Conservation (phyloP, 1,140 invertebrate species). For the Leptopilina clavipes region DNA sequence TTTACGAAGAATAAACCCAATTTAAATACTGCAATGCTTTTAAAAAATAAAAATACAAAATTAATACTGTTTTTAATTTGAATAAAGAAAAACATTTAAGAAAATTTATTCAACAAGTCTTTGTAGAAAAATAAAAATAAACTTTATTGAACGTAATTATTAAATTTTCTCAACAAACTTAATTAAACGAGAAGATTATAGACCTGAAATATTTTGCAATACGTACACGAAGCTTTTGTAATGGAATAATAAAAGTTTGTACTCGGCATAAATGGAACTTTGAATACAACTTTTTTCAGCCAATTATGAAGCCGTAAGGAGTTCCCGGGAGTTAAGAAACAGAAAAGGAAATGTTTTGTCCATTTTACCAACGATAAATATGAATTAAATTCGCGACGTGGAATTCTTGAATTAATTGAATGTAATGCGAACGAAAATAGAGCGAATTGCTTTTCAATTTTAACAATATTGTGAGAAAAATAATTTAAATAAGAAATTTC, state of each 20-base stretch:
- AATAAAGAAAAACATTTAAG: no score
- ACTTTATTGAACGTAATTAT: no score
- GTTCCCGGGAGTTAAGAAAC: not conserved
- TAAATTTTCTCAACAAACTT: no score
- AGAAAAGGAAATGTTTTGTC: slow-evolving; percentile 12
- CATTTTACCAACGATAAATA: slow-evolving; percentile 13
- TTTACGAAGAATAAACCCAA: no score
- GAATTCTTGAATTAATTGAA: slow-evolving; percentile 12
- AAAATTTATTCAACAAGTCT: no score
- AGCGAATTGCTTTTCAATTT: not conserved
- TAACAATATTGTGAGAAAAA: no score
- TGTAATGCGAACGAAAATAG: not conserved
- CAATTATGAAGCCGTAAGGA: slow-evolving; percentile 14
- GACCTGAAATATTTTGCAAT: not conserved
- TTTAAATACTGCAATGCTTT: no score
- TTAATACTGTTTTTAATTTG: no score
- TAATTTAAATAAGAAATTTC: not conserved
- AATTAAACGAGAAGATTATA: not conserved
- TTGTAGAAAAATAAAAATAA: no score
- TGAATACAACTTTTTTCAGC: slow-evolving; percentile 6
- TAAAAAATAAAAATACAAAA: no score
- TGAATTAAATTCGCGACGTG: not conserved
- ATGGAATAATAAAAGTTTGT: slow-evolving; percentile 26
- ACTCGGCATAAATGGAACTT: slow-evolving; percentile 23
- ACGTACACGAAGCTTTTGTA: not conserved